These are phyloP conservation scores for Julus scandinavius DNA, from an alignment of 2,888 invertebrate genomes.

Conservation along the genomic window DNA sequence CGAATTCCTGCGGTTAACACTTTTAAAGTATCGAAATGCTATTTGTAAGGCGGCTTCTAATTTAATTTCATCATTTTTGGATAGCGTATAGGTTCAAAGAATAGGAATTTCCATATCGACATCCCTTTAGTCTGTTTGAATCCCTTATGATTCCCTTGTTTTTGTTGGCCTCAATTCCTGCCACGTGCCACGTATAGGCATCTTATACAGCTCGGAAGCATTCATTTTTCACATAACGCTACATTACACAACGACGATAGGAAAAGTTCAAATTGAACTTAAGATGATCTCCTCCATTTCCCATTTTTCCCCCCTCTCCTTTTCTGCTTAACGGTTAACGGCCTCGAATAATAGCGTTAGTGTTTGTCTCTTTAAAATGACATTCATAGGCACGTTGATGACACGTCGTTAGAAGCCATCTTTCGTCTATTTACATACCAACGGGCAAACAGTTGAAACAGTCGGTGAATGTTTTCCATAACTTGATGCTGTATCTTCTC, in stretches of 20 bases:
- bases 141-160: background rate
- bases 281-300: background rate
- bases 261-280: slow-evolving; percentile 23
- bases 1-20: background rate
- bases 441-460: slow-evolving; percentile 71
- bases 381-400: background rate
- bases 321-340: slow-evolving; percentile 1
- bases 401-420: background rate
- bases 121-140: background rate
- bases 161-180: slow-evolving; percentile 29
- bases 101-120: background rate
- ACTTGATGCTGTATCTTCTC: slow-evolving; percentile 68
- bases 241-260: slow-evolving; percentile 3
- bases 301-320: background rate
- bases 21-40: background rate
- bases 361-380: slow-evolving; percentile 32
- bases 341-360: slow-evolving; percentile 3
- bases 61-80: background rate
- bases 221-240: slow-evolving; percentile 1
- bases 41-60: background rate
- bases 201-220: background rate
- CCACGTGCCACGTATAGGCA: background rate
- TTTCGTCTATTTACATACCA: slow-evolving; percentile 61
- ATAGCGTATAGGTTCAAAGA: background rate
- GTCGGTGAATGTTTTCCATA: slow-evolving; percentile 71